Evolutionary conservation across 2,888 invertebrate genomes (phyloP).

Genomic region (Atrina japonica): DNA sequence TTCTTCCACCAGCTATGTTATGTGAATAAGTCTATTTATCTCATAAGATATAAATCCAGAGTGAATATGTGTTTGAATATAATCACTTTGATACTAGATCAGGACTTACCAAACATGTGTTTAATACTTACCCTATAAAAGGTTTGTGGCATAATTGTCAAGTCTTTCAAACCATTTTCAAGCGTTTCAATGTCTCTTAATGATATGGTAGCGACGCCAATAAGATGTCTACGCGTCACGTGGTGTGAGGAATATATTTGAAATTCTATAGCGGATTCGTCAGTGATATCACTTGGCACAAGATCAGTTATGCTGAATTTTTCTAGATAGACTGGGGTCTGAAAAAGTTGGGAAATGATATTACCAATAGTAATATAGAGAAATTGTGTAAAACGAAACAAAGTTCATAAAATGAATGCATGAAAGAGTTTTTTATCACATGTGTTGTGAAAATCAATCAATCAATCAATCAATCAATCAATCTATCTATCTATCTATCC

Average conservation of each 20-base stretch:
- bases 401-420: no score
- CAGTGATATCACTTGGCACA: conserved; percentile 62
- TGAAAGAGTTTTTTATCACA: no score
- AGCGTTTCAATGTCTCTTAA: conserved; percentile 67
- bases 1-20: no score
- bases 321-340: conserved; percentile 75
- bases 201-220: conserved; percentile 71
- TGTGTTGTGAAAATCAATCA: no score
- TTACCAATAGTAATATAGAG: background rate
- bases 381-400: background rate
- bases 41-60: no score
- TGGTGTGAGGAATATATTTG: conserved; percentile 76
- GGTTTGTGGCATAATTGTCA: conserved; percentile 72
- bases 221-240: conserved; percentile 72
- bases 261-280: conserved; percentile 72
- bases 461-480: no score
- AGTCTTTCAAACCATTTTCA: conserved; percentile 69
- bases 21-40: no score
- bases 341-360: conserved; percentile 22
- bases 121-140: conserved; percentile 70
- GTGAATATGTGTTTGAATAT: no score
- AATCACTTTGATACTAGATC: no score
- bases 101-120: background rate
- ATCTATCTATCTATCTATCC: no score
- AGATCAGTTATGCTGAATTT: conserved; percentile 73